Conservation (phyloP, 2,113 vertebrate species). For the human (Homo sapiens) region DNA sequence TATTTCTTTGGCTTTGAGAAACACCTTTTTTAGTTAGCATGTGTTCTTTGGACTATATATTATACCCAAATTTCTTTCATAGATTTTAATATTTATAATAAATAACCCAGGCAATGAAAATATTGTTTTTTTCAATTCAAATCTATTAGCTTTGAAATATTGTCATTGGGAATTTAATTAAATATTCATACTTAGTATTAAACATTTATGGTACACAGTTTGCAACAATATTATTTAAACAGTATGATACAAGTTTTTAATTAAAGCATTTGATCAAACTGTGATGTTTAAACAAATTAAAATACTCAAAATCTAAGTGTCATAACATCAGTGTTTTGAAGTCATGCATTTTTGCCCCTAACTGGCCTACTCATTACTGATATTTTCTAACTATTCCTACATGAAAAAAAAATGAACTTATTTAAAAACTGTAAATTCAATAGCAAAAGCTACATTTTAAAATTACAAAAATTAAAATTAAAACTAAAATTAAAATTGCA, state of each 20-base stretch:
- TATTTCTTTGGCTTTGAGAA: not conserved
- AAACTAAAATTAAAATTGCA: not conserved
- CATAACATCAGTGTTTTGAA: not conserved
- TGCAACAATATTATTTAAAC: not conserved
- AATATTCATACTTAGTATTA: constrained; percentile 6
- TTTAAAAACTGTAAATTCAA: not conserved
- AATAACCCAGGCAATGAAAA: not conserved
- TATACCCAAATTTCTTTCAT: not conserved
- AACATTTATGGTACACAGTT: not conserved
- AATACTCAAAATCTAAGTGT: constrained; percentile 14
- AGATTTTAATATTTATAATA: not conserved
- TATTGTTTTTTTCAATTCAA: not conserved
- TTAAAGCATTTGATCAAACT: not conserved
- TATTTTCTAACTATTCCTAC: not conserved
- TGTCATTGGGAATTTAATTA: not conserved
- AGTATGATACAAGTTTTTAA: not conserved
- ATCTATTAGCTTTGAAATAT: not conserved
- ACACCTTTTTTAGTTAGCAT: not conserved
- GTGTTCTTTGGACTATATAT: not conserved
- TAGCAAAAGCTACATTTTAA: not conserved
- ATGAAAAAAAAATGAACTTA: not conserved
- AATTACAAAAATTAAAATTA: not conserved
- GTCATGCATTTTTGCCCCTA: not conserved
- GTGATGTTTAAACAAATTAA: not conserved
- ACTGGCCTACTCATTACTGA: not conserved